phyloP scores from a whole-genome alignment of 2,797 vertebrate genomes.

The Miichthys miiuy region DNA sequence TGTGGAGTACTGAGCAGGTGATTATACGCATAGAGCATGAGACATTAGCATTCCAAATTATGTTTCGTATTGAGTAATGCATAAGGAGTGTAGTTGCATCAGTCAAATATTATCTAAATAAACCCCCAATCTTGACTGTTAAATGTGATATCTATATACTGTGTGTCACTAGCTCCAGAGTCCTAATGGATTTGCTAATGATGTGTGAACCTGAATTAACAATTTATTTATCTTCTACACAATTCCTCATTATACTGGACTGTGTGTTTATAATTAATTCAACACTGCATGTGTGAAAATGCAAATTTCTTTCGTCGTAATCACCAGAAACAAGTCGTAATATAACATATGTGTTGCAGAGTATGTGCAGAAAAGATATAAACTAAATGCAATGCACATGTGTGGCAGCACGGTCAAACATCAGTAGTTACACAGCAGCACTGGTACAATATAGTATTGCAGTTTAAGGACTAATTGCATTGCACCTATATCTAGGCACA shows the following conservation, averaged over 20 bases:
- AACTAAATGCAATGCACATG: neutral
- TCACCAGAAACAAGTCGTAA: neutral
- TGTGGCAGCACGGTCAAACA: neutral
- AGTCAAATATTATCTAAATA: neutral
- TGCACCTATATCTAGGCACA: no score
- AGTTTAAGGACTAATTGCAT: no score
- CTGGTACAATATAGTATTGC: neutral
- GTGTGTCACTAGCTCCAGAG: no score
- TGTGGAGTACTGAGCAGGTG: neutral
- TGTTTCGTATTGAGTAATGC: conserved; percentile 4
- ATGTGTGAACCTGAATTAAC: neutral
- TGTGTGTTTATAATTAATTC: neutral
- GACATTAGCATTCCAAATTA: neutral
- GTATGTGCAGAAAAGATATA: neutral
- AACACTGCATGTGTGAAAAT: neutral
- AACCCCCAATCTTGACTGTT: no score
- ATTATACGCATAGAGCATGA: neutral
- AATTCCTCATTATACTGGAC: neutral
- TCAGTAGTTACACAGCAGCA: neutral
- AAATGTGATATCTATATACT: no score
- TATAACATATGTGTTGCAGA: neutral
- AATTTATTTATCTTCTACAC: neutral
- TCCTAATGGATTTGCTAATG: conserved; percentile 26
- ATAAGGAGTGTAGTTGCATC: neutral
- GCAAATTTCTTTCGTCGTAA: neutral